phyloP scores from a whole-genome alignment of 2,113 vertebrate species.

The Eclectus roratus region DNA sequence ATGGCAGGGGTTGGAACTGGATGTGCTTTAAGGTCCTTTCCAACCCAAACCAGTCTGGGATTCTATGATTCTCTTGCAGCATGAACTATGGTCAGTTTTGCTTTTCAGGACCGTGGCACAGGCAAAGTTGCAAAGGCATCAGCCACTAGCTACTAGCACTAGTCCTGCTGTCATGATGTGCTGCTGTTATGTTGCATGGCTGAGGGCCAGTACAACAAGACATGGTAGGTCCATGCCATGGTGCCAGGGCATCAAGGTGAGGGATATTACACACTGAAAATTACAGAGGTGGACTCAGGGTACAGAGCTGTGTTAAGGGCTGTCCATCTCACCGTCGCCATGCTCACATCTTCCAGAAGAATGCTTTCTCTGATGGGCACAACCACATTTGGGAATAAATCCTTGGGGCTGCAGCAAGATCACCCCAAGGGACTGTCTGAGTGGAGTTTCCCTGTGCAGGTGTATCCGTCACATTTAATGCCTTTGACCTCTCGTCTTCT shows the following conservation, averaged over 20 bases:
- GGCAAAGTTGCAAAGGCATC: neutral
- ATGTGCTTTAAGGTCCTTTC: neutral
- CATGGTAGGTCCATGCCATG: too few species aligned
- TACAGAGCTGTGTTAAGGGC: neutral
- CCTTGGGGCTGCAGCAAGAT: neutral
- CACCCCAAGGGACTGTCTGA: neutral
- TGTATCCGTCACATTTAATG: neutral
- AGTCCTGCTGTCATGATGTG: neutral
- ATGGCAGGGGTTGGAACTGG: neutral
- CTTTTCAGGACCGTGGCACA: neutral
- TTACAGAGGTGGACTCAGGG: neutral
- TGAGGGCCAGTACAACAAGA: neutral
- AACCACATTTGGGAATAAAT: neutral
- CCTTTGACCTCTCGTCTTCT: neutral
- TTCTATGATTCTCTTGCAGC: neutral
- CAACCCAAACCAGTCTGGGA: neutral
- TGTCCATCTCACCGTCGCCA: neutral
- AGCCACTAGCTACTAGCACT: neutral
- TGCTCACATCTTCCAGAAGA: neutral
- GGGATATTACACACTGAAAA: neutral
- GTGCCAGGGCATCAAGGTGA: neutral
- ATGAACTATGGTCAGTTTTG: neutral
- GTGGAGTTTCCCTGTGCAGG: neutral
- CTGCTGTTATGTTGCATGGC: fast-evolving
- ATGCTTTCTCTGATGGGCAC: neutral